Evolutionary conservation across 2,113 vertebrate genomes (phyloP).

Genomic region (Donacobius atricapilla): DNA sequence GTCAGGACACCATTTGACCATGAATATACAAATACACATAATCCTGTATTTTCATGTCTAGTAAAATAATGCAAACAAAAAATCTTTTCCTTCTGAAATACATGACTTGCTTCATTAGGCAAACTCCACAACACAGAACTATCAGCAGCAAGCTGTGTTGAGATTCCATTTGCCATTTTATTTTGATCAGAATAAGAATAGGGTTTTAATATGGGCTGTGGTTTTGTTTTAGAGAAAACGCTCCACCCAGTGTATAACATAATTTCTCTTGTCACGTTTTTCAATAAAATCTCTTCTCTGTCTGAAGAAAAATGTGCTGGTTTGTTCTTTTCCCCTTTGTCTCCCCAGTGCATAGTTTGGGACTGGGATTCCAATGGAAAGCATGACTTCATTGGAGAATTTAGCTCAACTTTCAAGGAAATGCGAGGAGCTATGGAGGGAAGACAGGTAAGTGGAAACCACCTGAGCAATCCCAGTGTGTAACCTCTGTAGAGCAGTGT

Average conservation of each 20-base stretch:
- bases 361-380: conserved; percentile 99
- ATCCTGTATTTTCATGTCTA: background rate
- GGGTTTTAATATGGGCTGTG: background rate
- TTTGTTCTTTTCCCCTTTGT: background rate
- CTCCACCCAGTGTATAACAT: background rate
- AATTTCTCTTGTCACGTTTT: background rate
- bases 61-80: background rate
- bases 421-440: conserved; percentile 95
- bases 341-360: conserved; percentile 92
- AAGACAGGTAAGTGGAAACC: conserved; percentile 81
- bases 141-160: background rate
- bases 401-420: conserved; percentile 91
- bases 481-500: background rate
- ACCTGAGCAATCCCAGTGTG: background rate
- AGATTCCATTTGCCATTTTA: background rate
- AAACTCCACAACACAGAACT: background rate
- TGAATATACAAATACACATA: background rate
- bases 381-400: conserved; percentile 97
- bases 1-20: background rate
- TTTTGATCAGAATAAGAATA: background rate
- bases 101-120: background rate
- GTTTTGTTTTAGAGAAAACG: background rate
- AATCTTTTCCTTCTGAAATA: background rate
- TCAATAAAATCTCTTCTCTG: background rate
- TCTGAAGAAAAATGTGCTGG: background rate